Conservation (phyloP, 2,797 vertebrate genomes). For the Sebastiscus albofasciatus region DNA sequence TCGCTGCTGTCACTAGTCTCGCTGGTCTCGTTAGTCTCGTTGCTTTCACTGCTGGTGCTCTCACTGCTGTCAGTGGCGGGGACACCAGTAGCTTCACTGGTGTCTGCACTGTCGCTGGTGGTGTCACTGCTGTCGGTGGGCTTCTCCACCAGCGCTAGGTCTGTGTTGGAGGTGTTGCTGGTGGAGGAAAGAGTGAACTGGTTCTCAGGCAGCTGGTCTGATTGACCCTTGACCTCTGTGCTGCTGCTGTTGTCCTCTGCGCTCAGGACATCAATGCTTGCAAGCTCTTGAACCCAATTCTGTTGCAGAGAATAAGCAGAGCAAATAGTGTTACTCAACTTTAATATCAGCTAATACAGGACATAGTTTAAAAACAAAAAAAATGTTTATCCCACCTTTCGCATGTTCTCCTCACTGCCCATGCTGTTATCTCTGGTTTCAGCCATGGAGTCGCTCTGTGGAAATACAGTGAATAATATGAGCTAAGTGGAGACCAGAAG, state of each 20-base stretch:
- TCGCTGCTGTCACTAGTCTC: slow-evolving; percentile 46
- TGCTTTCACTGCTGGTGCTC: slow-evolving; percentile 37
- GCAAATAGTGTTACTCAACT: not conserved
- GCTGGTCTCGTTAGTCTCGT: slow-evolving; percentile 39
- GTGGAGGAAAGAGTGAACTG: not conserved
- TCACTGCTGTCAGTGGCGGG: not conserved
- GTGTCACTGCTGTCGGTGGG: slow-evolving; percentile 36
- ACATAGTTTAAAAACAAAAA: not conserved
- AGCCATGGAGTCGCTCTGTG: slow-evolving; percentile 51
- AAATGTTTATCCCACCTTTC: slow-evolving; percentile 66
- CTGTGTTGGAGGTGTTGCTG: not conserved
- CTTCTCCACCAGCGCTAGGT: slow-evolving; percentile 1
- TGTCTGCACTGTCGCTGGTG: slow-evolving; percentile 41
- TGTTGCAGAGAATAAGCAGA: slow-evolving; percentile 32
- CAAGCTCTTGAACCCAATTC: slow-evolving; percentile 66
- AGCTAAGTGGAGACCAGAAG: not conserved
- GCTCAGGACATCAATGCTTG: slow-evolving; percentile 50
- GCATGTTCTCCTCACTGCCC: slow-evolving; percentile 77
- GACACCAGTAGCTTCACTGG: not conserved
- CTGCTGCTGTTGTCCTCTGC: slow-evolving; percentile 65
- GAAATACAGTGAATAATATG: not conserved
- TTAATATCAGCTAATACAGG: not conserved
- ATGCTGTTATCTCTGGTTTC: slow-evolving; percentile 80
- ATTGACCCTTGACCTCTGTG: slow-evolving; percentile 40
- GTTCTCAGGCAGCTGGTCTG: slow-evolving; percentile 13